Base-by-base conservation (phyloP, 2,797 vertebrate genomes). In the Furcifer pardalis region DNA sequence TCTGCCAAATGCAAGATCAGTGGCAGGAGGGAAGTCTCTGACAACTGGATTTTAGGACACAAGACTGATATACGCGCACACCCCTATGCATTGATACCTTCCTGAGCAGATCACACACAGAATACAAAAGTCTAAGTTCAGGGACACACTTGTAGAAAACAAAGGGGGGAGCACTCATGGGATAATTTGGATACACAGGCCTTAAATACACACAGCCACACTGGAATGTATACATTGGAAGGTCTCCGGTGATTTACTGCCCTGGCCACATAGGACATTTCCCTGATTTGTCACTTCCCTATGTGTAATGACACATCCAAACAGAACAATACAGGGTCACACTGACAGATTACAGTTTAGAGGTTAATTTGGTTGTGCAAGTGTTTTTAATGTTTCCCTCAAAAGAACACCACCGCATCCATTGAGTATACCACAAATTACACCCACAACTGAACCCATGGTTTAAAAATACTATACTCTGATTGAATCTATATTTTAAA, bases 201-300 rank as follows among this genome's bases (percentile, higher is more conserved):
- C 17, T 1, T 86, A 86, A 63, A 40, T 77, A 42, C 5, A 44
- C 52, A 73, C 37, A 77, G 12, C 37, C 35, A 21, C 27, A 46
- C 65, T 69, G 74, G n/a, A 60, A 60, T 77, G 40, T 77, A 69
- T 71, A 80, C 56, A 73, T 60, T 15, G 1, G 35, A 82, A 27
- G 25, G 83, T 56, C 88, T 81, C 86, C 65, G 86, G 82, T 84
- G 0, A 82, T 88, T 92, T 84, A 86, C 82, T 88, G 82, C 90
- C 69, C 83, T 89, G 75, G 65, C 76, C 9, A 0, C 75, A 75
- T 1, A 96, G 96, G 94, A 96, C 96, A 91, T 72, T 83, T 90
- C 89, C 89, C 69, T 91, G 90, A 90, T 87, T 81, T 86, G 76
- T 66, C 75, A 82, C 68, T 92, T 94, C 89, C 52, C 92, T 89